A percentile compares a stretch with the other conserved stretches of the same genome.
Conservation (phyloP, 2,113 vertebrate species). For the Alligator mississippiensis region DNA sequence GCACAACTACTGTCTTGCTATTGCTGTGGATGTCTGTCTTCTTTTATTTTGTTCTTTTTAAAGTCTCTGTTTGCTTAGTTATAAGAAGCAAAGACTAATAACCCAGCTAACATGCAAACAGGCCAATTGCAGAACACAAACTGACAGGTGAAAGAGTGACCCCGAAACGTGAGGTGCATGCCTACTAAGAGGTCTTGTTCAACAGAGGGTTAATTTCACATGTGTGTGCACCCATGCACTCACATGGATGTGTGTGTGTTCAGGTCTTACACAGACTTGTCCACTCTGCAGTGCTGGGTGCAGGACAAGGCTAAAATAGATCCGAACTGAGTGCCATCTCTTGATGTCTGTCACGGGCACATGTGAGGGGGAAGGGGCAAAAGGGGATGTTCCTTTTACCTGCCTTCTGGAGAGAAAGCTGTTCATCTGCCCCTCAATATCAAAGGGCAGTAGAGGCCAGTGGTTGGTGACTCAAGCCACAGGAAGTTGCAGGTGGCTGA, state of each 20-base stretch:
- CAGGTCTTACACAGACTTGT: not conserved
- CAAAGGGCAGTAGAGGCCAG: not conserved
- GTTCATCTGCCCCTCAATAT: not conserved
- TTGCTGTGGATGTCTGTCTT: not conserved
- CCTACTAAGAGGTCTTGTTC: not conserved
- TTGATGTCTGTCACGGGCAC: not conserved
- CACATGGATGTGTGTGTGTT: not conserved
- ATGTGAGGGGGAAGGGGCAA: not conserved
- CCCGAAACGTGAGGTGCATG: not conserved
- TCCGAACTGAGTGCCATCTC: not conserved
- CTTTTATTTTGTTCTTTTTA: slow-evolving; percentile 39
- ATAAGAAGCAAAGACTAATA: not conserved
- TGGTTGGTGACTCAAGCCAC: not conserved
- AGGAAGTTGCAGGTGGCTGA: not conserved
- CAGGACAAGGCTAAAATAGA: not conserved
- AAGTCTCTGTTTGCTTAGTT: not conserved
- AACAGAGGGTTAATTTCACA: no score
- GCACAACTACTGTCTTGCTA: not conserved
- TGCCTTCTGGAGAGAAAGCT: not conserved
- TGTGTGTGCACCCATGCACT: no score
- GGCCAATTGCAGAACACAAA: not conserved
- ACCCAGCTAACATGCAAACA: not conserved
- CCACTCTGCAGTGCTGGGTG: not conserved
- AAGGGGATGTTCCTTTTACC: not conserved
- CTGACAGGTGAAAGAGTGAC: not conserved